Conservation (phyloP, 1,140 invertebrate genomes). For the Drosophila athabasca region DNA sequence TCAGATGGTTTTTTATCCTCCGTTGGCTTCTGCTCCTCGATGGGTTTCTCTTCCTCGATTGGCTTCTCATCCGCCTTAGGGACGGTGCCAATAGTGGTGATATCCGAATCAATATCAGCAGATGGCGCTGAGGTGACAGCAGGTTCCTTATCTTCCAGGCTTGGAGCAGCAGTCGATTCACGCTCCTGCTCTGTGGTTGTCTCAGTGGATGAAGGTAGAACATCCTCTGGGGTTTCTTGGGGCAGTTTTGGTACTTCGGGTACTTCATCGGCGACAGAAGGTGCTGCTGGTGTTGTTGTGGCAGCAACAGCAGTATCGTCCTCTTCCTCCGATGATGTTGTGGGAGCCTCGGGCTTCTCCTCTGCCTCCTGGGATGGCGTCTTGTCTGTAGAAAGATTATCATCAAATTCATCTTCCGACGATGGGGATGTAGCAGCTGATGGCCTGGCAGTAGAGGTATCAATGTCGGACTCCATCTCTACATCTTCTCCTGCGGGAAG, state of each 20-base stretch:
- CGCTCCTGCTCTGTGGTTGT: constrained; percentile 3
- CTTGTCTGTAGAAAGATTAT: constrained; percentile 13
- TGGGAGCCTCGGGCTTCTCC: constrained; percentile 14
- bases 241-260: constrained; percentile 5
- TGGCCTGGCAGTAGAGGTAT: constrained; percentile 18
- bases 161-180: constrained; percentile 24
- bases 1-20: constrained; percentile 3
- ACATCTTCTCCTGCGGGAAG: constrained; percentile 4
- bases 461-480: constrained; percentile 22
- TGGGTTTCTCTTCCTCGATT: constrained; percentile 11
- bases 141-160: constrained; percentile 22
- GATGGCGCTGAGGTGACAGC: constrained; percentile 12
- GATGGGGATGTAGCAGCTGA: not conserved
- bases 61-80: constrained; percentile 27
- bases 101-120: constrained; percentile 9
- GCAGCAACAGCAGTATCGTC: constrained; percentile 7
- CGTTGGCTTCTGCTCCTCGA: not conserved
- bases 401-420: constrained; percentile 19
- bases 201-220: constrained; percentile 26
- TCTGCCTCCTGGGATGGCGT: constrained; percentile 16
- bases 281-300: constrained; percentile 9
- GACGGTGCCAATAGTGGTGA: constrained; percentile 20
- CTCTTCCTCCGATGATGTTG: constrained; percentile 6
- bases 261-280: constrained; percentile 8
- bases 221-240: constrained; percentile 15